Conservation (phyloP, 2,888 invertebrate genomes). For the Alviniconcha strummeri region DNA sequence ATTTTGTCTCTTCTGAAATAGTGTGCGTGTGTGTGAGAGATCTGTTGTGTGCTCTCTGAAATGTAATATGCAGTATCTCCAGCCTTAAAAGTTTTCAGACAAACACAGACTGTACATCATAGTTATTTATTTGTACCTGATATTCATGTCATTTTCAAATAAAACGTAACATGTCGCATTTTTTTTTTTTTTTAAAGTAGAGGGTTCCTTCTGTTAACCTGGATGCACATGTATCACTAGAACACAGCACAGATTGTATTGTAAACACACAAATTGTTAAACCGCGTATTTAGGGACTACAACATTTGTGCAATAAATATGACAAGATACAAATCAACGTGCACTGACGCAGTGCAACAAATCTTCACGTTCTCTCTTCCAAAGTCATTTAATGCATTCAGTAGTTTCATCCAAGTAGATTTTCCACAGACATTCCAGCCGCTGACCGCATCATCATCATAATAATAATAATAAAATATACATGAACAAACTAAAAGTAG, state of each 20-base stretch:
- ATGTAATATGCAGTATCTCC: too few relatives aligned
- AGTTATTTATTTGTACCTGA: conserved; percentile 32
- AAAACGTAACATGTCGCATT: conserved; percentile 17
- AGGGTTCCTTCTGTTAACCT: conserved; percentile 8
- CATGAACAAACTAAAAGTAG: too few relatives aligned
- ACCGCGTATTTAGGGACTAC: conserved; percentile 22
- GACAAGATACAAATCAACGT: background rate
- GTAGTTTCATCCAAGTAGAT: background rate
- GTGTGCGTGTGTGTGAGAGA: background rate
- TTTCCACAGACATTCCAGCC: background rate
- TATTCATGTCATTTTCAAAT: conserved; percentile 26
- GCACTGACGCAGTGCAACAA: conserved; percentile 6
- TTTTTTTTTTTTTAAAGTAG: conserved; percentile 2
- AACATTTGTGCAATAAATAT: conserved; percentile 32
- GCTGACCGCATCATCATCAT: too few relatives aligned
- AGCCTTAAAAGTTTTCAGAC: too few relatives aligned
- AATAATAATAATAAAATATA: too few relatives aligned
- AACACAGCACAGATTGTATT: conserved; percentile 19
- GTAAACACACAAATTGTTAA: conserved; percentile 5
- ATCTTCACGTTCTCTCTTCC: conserved; percentile 17
- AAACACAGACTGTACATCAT: conserved; percentile 14
- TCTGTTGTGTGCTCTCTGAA: too few relatives aligned
- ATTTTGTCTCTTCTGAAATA: background rate
- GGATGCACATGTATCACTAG: conserved; percentile 15
- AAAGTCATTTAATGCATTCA: too few relatives aligned